Conservation (phyloP, 2,888 invertebrate species). For the Leptopilina syphax region DNA sequence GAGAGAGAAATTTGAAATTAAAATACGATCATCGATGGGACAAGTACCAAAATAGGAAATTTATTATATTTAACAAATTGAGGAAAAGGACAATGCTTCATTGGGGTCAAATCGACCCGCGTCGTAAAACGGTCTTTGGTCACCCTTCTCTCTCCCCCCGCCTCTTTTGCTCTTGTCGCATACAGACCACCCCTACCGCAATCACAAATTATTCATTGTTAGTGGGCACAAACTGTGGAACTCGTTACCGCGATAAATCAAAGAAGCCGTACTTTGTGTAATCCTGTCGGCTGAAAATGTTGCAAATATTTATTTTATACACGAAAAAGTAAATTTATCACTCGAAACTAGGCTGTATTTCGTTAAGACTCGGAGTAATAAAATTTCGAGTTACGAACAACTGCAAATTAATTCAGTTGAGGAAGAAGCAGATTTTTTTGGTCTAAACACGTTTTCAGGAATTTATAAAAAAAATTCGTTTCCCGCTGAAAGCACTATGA, state of each 20-base stretch:
- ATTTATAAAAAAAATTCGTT: too few relatives aligned
- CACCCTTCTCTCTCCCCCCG: neutral
- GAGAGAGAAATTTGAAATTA: too few relatives aligned
- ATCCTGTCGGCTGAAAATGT: conserved; percentile 52
- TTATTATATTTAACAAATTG: conserved; percentile 53
- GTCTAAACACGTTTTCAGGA: too few relatives aligned
- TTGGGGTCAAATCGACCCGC: conserved; percentile 54
- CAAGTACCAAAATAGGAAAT: conserved; percentile 38
- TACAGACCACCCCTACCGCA: conserved; percentile 47
- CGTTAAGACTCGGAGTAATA: conserved; percentile 1
- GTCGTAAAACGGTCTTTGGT: conserved; percentile 52
- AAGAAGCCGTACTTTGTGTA: conserved; percentile 51
- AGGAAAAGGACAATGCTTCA: conserved; percentile 60
- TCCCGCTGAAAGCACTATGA: too few relatives aligned
- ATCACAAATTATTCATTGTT: conserved; percentile 63
- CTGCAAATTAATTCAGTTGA: conserved; percentile 19
- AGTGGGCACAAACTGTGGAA: conserved; percentile 54
- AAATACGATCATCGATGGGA: too few relatives aligned
- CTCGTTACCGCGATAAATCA: conserved; percentile 60
- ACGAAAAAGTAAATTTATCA: conserved; percentile 39
- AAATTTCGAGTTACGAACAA: neutral
- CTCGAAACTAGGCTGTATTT: conserved; percentile 18
- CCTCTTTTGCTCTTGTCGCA: conserved; percentile 32
- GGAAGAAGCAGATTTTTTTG: neutral
- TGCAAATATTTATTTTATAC: conserved; percentile 59